These are phyloP conservation scores for Cryptoprocta ferox DNA, from an alignment of 2,797 vertebrate genomes.

Conservation along the genomic window DNA sequence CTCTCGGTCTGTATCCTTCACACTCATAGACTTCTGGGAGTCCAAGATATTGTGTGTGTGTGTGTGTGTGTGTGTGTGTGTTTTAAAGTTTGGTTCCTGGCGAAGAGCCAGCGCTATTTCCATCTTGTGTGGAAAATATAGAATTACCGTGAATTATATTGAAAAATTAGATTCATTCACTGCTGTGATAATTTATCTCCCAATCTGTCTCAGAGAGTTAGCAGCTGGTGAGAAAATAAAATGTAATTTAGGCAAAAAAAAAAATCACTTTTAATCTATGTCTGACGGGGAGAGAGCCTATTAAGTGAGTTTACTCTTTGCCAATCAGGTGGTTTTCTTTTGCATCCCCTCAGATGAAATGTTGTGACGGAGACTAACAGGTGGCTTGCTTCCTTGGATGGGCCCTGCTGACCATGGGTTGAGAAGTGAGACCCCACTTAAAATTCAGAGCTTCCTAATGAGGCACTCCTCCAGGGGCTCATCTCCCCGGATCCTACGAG, in stretches of 20 bases:
- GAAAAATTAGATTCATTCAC: conserved; percentile 91
- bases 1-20: neutral
- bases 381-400: neutral
- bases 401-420: neutral
- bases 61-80: neutral
- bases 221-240: conserved; percentile 90
- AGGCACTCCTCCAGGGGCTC: neutral
- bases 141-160: conserved; percentile 90
- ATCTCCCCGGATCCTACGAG: neutral
- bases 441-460: neutral
- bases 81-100: conserved; percentile 82
- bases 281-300: conserved; percentile 79
- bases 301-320: conserved; percentile 80
- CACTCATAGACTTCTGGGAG: conserved; percentile 13
- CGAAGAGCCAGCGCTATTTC: conserved; percentile 84
- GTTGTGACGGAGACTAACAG: conserved; percentile 67
- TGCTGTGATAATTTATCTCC: conserved; percentile 90
- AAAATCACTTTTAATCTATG: conserved; percentile 82
- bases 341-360: conserved; percentile 66
- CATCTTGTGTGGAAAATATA: conserved; percentile 87
- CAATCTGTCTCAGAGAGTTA: conserved; percentile 88
- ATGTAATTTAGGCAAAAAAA: conserved; percentile 86
- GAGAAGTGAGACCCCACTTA: neutral
- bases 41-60: neutral
- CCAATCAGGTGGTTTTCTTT: conserved; percentile 77